These are phyloP conservation scores for Ectropis grisescens DNA, from an alignment of 1,140 invertebrate species.

Conservation along the genomic window DNA sequence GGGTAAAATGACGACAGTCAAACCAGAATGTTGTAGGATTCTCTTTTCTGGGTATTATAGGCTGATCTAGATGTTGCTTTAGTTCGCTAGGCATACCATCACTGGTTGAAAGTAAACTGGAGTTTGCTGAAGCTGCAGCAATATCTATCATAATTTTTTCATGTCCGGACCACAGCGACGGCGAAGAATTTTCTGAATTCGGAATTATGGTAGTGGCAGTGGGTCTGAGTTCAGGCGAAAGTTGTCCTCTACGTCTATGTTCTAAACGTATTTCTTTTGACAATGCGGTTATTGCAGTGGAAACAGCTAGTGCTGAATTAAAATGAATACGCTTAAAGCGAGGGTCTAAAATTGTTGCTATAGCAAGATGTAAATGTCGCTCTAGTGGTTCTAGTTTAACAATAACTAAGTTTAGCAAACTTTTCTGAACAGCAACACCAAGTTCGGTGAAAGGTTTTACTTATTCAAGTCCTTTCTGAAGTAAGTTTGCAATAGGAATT, in stretches of 20 bases:
- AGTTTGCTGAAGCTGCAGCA: slow-evolving; percentile 5
- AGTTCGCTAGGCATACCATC: slow-evolving; percentile 15
- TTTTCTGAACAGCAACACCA: slow-evolving; percentile 15
- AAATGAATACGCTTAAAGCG: slow-evolving; percentile 40
- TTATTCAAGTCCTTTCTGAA: too few relatives aligned
- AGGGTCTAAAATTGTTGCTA: slow-evolving; percentile 41
- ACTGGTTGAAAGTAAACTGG: slow-evolving; percentile 5
- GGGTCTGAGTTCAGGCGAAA: slow-evolving; percentile 10
- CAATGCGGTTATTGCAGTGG: slow-evolving; percentile 19
- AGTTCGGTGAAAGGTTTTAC: slow-evolving; percentile 14
- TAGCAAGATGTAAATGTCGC: slow-evolving; percentile 17
- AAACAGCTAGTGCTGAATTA: slow-evolving; percentile 16
- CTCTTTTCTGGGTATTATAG: slow-evolving; percentile 8
- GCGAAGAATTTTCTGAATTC: slow-evolving; percentile 9
- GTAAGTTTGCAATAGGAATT: slow-evolving; percentile 27
- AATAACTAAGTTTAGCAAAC: slow-evolving; percentile 18
- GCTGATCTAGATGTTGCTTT: slow-evolving; percentile 17
- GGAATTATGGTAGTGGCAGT: too few relatives aligned
- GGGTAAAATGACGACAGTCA: slow-evolving; percentile 13
- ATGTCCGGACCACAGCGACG: slow-evolving; percentile 16
- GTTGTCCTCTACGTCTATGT: slow-evolving; percentile 21
- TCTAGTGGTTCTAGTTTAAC: slow-evolving; percentile 24
- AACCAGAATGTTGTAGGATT: slow-evolving; percentile 19
- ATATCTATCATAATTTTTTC: slow-evolving; percentile 11
- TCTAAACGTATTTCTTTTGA: slow-evolving; percentile 14